phyloP scores from a whole-genome alignment of 2,888 invertebrate species.

The Brenthis daphne region DNA sequence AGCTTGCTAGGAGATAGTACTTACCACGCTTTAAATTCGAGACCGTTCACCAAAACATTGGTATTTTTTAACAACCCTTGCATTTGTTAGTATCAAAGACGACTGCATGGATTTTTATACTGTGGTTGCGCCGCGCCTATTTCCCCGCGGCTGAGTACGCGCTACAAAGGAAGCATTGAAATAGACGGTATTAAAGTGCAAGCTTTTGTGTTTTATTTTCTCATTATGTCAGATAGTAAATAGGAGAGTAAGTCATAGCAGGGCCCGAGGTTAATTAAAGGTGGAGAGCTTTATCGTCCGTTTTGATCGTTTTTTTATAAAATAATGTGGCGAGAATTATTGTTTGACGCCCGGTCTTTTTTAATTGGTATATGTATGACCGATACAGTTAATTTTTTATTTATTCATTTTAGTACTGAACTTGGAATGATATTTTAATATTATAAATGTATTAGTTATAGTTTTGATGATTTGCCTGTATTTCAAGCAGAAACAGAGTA shows the following conservation, averaged over 20 bases:
- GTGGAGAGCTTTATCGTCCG: constrained; percentile 4
- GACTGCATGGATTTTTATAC: neutral
- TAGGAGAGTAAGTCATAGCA: constrained; percentile 15
- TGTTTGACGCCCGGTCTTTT: neutral
- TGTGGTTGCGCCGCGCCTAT: constrained; percentile 12
- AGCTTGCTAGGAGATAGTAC: too few relatives aligned
- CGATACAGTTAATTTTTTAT: too few relatives aligned
- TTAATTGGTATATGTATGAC: too few relatives aligned
- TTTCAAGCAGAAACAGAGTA: too few relatives aligned
- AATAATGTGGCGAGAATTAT: neutral
- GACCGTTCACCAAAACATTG: too few relatives aligned
- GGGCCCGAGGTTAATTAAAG: constrained; percentile 3
- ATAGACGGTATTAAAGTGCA: constrained; percentile 31
- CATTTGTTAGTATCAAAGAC: too few relatives aligned
- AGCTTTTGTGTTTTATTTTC: constrained; percentile 34
- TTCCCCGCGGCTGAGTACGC: constrained; percentile 27
- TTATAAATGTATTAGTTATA: too few relatives aligned
- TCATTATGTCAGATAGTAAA: constrained; percentile 32
- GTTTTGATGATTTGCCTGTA: too few relatives aligned
- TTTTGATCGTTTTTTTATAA: neutral
- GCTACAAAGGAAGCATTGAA: constrained; percentile 36
- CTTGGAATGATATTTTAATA: too few relatives aligned
- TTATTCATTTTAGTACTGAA: too few relatives aligned
- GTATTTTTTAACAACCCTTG: too few relatives aligned
- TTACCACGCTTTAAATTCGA: too few relatives aligned